These are phyloP conservation scores for Actinia tenebrosa DNA, from an alignment of 64 coral and sea anemone species.

Conservation along the genomic window DNA sequence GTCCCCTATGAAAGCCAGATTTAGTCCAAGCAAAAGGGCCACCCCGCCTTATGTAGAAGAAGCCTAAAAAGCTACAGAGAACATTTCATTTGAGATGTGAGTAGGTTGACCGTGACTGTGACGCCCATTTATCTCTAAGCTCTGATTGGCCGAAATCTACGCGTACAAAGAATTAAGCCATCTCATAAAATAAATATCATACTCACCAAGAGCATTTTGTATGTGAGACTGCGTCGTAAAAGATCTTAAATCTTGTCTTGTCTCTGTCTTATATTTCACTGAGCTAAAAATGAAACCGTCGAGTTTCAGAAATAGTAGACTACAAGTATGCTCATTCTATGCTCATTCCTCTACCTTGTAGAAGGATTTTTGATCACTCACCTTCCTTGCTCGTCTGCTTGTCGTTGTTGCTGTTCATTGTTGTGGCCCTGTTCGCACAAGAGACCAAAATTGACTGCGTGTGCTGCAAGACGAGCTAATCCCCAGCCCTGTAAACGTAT, in stretches of 20 bases:
- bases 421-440: slow-evolving; percentile 14
- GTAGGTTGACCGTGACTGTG: too few species aligned
- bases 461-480: slow-evolving; percentile 45
- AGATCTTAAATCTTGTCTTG: neutral
- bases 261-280: neutral
- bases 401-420: slow-evolving; percentile 3
- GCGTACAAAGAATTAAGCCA: too few species aligned
- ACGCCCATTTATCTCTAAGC: too few species aligned
- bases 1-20: too few species aligned
- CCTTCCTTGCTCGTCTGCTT: slow-evolving; percentile 17
- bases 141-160: too few species aligned
- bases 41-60: too few species aligned
- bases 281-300: neutral
- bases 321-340: too few species aligned
- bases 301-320: neutral
- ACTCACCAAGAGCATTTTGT: slow-evolving; percentile 38
- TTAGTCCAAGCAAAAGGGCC: neutral
- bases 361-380: neutral
- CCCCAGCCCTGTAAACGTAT: slow-evolving; percentile 29
- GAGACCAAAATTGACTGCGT: slow-evolving; percentile 37
- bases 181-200: neutral
- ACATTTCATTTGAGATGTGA: too few species aligned
- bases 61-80: too few species aligned
- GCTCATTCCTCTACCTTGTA: neutral
- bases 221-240: neutral